Evolutionary conservation across 2,797 vertebrate genomes (phyloP).

Genomic region (Pristis pectinata): DNA sequence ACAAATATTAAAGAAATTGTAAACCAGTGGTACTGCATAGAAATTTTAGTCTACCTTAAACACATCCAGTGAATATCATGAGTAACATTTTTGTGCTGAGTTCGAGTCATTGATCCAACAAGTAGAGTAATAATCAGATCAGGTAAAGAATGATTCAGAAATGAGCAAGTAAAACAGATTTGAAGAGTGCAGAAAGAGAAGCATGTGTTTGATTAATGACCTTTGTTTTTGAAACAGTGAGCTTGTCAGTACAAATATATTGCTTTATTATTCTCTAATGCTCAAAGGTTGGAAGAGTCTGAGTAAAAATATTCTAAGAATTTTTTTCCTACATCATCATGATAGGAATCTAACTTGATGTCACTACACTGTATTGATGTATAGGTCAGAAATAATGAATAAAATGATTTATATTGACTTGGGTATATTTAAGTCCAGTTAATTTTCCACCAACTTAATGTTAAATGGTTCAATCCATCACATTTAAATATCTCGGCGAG

Average conservation of each 20-base stretch:
- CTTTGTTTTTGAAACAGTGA: background rate
- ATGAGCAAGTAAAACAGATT: background rate
- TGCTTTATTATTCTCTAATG: background rate
- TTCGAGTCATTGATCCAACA: background rate
- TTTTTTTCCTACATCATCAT: slow-evolving; percentile 1
- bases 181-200: background rate
- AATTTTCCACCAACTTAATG: background rate
- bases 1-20: background rate
- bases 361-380: background rate
- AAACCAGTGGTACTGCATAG: background rate
- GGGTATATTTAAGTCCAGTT: background rate
- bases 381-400: background rate
- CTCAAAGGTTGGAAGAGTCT: background rate
- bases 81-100: background rate
- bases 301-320: background rate
- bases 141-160: background rate
- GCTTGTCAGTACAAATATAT: background rate
- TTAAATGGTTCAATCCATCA: background rate
- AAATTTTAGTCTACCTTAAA: background rate
- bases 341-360: background rate
- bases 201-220: no score
- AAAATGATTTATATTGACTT: background rate
- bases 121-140: background rate
- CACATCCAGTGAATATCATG: background rate
- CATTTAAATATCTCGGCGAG: background rate